Conservation (phyloP, 2,888 invertebrate species). For the Molanna angustata region DNA sequence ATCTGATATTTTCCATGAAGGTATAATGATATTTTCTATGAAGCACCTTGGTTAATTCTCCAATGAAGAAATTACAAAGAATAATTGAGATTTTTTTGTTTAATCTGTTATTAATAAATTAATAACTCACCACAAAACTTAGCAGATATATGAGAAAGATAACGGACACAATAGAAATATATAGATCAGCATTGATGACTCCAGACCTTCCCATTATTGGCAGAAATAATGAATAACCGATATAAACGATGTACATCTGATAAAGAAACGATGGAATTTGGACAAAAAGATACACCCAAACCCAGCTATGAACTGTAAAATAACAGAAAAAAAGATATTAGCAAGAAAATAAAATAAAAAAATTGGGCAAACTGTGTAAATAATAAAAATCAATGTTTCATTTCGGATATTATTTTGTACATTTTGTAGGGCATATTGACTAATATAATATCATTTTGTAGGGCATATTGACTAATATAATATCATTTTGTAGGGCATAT, state of each 20-base stretch:
- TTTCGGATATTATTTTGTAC: no score
- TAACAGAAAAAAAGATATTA: no score
- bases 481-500: no score
- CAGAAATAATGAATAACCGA: slow-evolving; percentile 37
- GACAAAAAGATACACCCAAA: slow-evolving; percentile 37
- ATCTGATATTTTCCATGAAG: no score
- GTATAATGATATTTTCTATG: no score
- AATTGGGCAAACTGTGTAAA: background rate
- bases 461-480: background rate
- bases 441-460: background rate
- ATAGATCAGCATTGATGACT: slow-evolving; percentile 46
- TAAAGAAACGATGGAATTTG: slow-evolving; percentile 37
- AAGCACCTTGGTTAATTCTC: no score
- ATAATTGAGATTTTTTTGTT: no score
- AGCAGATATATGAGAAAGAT: slow-evolving; percentile 42
- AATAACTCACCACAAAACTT: slow-evolving; percentile 19
- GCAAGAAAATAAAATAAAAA: background rate
- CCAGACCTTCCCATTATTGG: slow-evolving; percentile 48
- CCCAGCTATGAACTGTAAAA: slow-evolving; percentile 35
- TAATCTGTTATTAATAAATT: no score
- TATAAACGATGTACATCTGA: slow-evolving; percentile 36
- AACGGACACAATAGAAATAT: slow-evolving; percentile 43
- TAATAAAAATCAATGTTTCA: background rate
- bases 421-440: no score
- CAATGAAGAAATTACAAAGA: no score